A percentile compares a stretch with the other conserved stretches of the same genome.
phyloP scores from a whole-genome alignment of 2,797 vertebrate species.

The Crenichthys baileyi region DNA sequence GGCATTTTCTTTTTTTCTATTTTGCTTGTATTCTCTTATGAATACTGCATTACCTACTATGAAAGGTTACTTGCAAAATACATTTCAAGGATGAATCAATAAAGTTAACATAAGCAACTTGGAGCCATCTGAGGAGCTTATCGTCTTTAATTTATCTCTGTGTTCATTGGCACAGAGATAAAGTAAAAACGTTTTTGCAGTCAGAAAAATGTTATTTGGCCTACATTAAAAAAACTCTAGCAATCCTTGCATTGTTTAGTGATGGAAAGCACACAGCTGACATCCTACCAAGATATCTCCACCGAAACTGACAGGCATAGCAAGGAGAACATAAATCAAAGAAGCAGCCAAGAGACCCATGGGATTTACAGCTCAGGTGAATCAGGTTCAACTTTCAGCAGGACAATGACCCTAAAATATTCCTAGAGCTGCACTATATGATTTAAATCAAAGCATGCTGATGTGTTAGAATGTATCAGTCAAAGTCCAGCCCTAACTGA shows the following conservation, averaged over 20 bases:
- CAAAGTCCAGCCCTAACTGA: neutral
- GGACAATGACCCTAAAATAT: neutral
- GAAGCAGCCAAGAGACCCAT: no score
- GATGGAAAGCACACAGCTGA: neutral
- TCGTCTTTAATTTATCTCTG: neutral
- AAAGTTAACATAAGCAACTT: conserved; percentile 40
- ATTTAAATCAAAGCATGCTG: neutral
- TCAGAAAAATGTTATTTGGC: neutral
- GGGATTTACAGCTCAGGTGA: no score
- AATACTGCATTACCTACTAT: conserved; percentile 19
- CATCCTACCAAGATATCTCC: neutral
- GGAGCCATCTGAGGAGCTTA: neutral
- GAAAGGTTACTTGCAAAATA: conserved; percentile 37
- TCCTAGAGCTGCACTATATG: neutral
- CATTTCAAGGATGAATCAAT: conserved; percentile 47
- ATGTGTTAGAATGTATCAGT: neutral
- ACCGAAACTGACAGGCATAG: neutral
- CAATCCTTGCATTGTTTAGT: neutral
- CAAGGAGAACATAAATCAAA: no score
- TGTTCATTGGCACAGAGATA: neutral
- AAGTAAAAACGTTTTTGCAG: neutral
- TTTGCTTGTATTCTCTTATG: conserved; percentile 15
- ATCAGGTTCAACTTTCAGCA: neutral
- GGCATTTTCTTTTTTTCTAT: conserved; percentile 12
- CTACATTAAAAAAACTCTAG: neutral